Percentiles rank a stretch among this genome's conserved stretches.
Conservation (phyloP, 2,888 invertebrate genomes). For the Rugalucina vietnamica region DNA sequence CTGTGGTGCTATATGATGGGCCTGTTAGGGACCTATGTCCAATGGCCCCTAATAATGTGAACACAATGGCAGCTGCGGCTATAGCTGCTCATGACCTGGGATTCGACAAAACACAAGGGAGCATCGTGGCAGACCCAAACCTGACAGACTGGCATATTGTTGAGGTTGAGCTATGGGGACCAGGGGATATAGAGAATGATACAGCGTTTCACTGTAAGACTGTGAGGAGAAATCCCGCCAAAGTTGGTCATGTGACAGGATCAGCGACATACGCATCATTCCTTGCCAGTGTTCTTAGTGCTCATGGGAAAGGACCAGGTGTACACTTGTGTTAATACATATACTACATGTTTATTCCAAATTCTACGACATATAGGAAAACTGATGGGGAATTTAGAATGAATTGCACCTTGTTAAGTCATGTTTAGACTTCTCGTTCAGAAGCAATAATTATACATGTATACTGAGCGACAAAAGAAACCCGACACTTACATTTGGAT, state of each 20-base stretch:
- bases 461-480: too few relatives aligned
- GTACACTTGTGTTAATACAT: slow-evolving; percentile 79
- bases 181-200: slow-evolving; percentile 73
- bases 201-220: slow-evolving; percentile 82
- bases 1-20: slow-evolving; percentile 85
- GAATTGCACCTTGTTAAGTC: too few relatives aligned
- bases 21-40: slow-evolving; percentile 85
- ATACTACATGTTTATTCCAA: too few relatives aligned
- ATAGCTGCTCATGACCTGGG: slow-evolving; percentile 85
- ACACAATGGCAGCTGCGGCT: slow-evolving; percentile 87
- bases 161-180: slow-evolving; percentile 85
- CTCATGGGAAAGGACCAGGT: slow-evolving; percentile 76
- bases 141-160: slow-evolving; percentile 85
- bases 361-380: too few relatives aligned
- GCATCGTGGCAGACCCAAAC: slow-evolving; percentile 85
- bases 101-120: slow-evolving; percentile 85
- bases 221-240: slow-evolving; percentile 85
- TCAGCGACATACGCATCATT: slow-evolving; percentile 86
- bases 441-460: too few relatives aligned
- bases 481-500: too few relatives aligned
- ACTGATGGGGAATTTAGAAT: too few relatives aligned
- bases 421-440: too few relatives aligned
- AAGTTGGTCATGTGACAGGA: slow-evolving; percentile 85
- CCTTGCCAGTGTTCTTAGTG: slow-evolving; percentile 84
- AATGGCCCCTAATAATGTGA: slow-evolving; percentile 86